Evolutionary conservation across 2,113 vertebrate genomes (phyloP).

Genomic region (Podarcis cretensis): DNA sequence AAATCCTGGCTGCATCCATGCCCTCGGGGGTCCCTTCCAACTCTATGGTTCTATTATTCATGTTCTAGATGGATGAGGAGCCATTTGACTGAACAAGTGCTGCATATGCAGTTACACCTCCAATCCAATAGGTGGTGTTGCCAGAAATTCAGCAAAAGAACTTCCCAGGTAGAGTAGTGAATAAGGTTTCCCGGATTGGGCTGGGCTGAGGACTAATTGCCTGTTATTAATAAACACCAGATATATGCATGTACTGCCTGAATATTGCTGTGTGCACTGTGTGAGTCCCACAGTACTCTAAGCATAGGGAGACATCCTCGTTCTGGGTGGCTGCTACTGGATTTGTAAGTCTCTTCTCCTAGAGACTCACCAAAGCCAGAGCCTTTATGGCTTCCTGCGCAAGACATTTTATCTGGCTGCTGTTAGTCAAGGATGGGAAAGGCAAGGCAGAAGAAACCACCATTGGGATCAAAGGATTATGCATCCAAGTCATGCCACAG

Average conservation of each 20-base stretch:
- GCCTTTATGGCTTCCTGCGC: neutral
- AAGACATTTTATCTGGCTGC: neutral
- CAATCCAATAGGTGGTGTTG: no score
- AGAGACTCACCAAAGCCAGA: neutral
- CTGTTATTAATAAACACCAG: no score
- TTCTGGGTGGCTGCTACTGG: neutral
- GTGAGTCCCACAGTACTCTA: neutral
- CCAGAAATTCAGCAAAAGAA: neutral
- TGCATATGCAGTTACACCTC: neutral
- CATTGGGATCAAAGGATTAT: neutral
- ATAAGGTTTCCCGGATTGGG: no score
- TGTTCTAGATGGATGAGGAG: neutral
- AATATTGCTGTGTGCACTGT: neutral
- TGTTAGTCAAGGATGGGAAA: neutral
- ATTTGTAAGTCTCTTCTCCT: neutral
- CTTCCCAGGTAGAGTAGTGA: no score
- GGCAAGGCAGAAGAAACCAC: neutral
- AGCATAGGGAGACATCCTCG: neutral
- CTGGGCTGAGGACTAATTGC: no score
- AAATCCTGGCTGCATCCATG: no score
- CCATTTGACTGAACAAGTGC: neutral
- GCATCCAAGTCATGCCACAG: neutral
- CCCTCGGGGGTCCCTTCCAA: no score
- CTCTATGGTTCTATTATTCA: no score
- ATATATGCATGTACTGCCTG: neutral